Evolutionary conservation across 2,888 invertebrate genomes (phyloP), one percentile per base, ranked within the genome.

Genomic region (Synergus laeviventris): DNA sequence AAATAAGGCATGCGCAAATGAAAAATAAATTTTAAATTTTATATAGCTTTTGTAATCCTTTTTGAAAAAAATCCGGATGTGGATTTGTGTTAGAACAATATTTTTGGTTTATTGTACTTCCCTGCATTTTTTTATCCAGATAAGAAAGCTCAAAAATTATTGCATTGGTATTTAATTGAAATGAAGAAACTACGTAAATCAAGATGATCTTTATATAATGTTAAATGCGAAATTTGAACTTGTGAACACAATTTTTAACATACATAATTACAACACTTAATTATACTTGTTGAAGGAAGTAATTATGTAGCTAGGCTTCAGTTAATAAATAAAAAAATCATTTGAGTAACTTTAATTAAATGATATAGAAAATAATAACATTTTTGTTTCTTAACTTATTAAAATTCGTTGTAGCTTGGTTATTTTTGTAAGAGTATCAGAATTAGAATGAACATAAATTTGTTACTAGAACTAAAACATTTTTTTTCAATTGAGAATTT

Each of bases 401-500:
- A 49, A 49, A 1, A 49, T n/a, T 49, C 0, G 18, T 49, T n/a
- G 2, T n/a, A n/a, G n/a, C 49, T n/a, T 49, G 8, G n/a, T n/a
- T n/a, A 49, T n/a, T n/a, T n/a, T n/a, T n/a, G 9, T n/a, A 18
- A 8, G 2, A 49, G 49, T 9, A 49, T 49, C 0, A 49, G 5
- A 18, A 49, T 49, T 9, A 2, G 9, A 49, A 49, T 49, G n/a
- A 49, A 49, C n/a, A n/a, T 49, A 49, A 49, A 5, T n/a, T 49
- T 49, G 9, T 49, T 18, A 9, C n/a, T 49, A 49, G n/a, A 49
- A 14, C 9, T 9, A 18, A n/a, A 49, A n/a, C n/a, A 49, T 79
- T 74, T 59, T 56, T 31, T 54, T 60, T 70, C 18, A 18, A 24
- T 49, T 38, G 66, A 18, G 70, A 66, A n/a, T 49, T n/a, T n/a